Base-by-base conservation (phyloP, 2,888 invertebrate genomes). In the Sicus ferrugineus region DNA sequence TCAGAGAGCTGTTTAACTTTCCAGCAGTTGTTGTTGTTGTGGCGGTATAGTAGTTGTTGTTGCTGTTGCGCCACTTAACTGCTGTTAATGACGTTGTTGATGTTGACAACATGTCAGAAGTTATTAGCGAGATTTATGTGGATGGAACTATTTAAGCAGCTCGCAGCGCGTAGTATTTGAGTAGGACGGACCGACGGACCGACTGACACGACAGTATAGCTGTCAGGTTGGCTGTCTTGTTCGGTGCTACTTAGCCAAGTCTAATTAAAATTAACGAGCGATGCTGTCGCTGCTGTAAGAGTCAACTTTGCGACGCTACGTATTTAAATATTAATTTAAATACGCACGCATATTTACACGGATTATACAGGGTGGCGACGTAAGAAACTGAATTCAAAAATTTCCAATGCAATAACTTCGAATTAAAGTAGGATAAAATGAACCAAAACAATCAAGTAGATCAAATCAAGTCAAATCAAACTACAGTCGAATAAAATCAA, bases 61-160 rank as follows among this genome's bases (percentile, higher is more conserved):
- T 38, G 48, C 16, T 28, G 23, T 3, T 38, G 9, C 7, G 46
- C 14, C 50, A 65, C 23, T 46, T 54, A 26, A 19, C 21, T 42
- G 62, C 42, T 63, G 46, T 52, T 69, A 70, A 68, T 70, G 69
- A 72, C 72, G 70, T 72, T 68, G 68, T 48, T 68, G 63, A 52
- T 64, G 72, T 52, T 63, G 68, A 68, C 68, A 68, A 56, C 63
- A 52, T 68, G 68, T 63, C 63, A 68, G 46, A 62, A 52, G 31
- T 68, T 62, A 54, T 54, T 48, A 48, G 48, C 31, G 38, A 58
- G 66, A 59, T 67, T 67, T 67, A 67, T 67, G 48, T 48, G 31
- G 59, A 59, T 31, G 48, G 59, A 48, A 21, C 16, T 67, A 59
- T 48, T 58, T 67, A 48, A 67, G 48, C 46, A 46, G 54, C 38